Percentiles rank a stretch among this genome's conserved stretches.
Conservation (phyloP, 2,797 vertebrate species). For the Emydoidea blandingii region DNA sequence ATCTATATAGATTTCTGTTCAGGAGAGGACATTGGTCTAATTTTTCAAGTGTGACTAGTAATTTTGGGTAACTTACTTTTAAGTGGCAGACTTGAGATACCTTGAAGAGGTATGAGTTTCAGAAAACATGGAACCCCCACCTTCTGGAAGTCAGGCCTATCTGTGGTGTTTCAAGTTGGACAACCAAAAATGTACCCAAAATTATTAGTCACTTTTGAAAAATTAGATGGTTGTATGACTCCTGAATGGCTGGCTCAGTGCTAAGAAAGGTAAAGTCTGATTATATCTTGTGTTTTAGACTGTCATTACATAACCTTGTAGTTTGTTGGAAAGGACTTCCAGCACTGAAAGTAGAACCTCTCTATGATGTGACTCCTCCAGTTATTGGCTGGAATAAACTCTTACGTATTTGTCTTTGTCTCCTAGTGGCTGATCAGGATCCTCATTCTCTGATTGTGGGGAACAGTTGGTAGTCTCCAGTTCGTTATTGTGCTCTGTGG, state of each 20-base stretch:
- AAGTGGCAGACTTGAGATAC: neutral
- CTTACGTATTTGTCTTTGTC: neutral
- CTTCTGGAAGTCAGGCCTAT: neutral
- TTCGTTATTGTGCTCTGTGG: neutral
- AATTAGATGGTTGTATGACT: neutral
- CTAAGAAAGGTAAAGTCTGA: neutral
- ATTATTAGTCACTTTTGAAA: neutral
- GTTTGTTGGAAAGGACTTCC: neutral
- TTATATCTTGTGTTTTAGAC: neutral
- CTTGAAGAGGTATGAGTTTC: neutral
- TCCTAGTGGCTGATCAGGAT: neutral
- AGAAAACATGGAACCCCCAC: neutral
- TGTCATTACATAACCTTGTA: neutral
- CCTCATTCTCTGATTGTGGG: neutral
- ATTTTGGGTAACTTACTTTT: neutral
- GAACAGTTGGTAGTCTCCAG: neutral
- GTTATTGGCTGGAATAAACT: neutral
- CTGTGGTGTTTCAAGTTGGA: neutral
- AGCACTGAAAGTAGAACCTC: neutral
- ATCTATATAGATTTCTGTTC: neutral
- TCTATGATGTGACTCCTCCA: neutral
- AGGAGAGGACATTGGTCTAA: neutral
- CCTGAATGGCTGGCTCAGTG: neutral
- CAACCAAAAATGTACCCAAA: neutral
- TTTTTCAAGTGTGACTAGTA: neutral